Conservation (phyloP, 1,140 invertebrate genomes). For the Drosophila hydei region DNA sequence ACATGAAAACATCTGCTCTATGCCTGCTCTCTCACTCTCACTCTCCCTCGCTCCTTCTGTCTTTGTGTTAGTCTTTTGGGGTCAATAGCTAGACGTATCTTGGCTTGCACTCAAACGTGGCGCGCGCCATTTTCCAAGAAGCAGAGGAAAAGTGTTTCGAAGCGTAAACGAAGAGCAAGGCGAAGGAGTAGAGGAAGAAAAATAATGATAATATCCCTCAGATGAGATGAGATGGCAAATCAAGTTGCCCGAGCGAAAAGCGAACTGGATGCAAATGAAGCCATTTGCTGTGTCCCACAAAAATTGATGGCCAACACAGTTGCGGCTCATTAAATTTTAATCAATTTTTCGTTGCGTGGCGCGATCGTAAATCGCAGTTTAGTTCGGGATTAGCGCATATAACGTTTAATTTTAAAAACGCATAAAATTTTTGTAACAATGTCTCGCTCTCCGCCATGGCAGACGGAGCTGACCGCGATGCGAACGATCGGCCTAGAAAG, state of each 20-base stretch:
- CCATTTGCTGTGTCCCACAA: constrained; percentile 54
- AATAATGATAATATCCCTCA: too few species aligned
- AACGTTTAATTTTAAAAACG: constrained; percentile 83
- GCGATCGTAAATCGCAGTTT: constrained; percentile 76
- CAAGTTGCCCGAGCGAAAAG: neutral
- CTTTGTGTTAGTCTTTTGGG: constrained; percentile 45
- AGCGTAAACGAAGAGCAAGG: constrained; percentile 25
- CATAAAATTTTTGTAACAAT: constrained; percentile 82
- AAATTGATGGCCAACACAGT: constrained; percentile 75
- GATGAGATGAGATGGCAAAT: neutral
- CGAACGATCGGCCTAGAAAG: constrained; percentile 17
- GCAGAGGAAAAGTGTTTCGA: constrained; percentile 60
- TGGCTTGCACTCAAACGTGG: constrained; percentile 20
- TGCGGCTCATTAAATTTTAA: constrained; percentile 77
- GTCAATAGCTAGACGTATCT: constrained; percentile 46
- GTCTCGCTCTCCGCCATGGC: constrained; percentile 44
- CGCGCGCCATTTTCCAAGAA: constrained; percentile 42
- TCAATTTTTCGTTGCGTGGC: constrained; percentile 65
- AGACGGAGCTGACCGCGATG: neutral
- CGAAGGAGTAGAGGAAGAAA: neutral
- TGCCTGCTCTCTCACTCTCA: neutral
- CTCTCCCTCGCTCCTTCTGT: constrained; percentile 35
- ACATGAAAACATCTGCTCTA: constrained; percentile 79
- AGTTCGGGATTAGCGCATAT: constrained; percentile 77
- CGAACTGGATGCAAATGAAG: constrained; percentile 68